Conservation (phyloP, 1,140 invertebrate species). For the Forficula auricularia region DNA sequence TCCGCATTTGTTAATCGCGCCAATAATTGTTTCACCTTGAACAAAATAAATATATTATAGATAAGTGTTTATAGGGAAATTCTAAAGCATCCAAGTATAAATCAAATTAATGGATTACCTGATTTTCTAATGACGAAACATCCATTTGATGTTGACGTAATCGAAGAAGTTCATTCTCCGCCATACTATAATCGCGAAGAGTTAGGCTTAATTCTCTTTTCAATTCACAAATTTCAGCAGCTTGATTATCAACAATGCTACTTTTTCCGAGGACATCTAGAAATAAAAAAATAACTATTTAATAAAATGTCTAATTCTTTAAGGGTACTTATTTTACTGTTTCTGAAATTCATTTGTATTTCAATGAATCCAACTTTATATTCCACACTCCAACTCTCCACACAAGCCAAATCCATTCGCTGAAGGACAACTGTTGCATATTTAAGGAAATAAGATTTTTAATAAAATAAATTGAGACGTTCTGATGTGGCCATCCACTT, state of each 20-base stretch:
- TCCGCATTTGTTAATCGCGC: conserved; percentile 48
- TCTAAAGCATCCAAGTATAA: too few species aligned
- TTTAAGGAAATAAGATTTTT: too few species aligned
- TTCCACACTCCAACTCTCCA: too few species aligned
- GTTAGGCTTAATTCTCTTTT: conserved; percentile 31
- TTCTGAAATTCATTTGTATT: neutral
- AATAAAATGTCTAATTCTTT: too few species aligned
- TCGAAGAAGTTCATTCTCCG: conserved; percentile 49
- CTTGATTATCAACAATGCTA: conserved; percentile 41
- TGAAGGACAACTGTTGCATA: too few species aligned
- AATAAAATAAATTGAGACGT: too few species aligned
- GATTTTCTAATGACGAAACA: conserved; percentile 41
- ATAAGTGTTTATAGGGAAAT: too few species aligned
- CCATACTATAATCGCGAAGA: conserved; percentile 24
- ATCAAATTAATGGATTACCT: conserved; percentile 20
- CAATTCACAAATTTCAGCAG: conserved; percentile 47
- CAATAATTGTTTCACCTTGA: conserved; percentile 44
- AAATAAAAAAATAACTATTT: neutral
- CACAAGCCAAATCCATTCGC: too few species aligned
- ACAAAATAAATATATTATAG: too few species aligned
- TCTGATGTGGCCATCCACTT: too few species aligned
- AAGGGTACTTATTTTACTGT: too few species aligned
- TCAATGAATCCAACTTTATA: too few species aligned
- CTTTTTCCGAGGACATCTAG: conserved; percentile 9
- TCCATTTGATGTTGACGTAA: conserved; percentile 47